phyloP scores from a whole-genome alignment of 1,140 invertebrate genomes.

The Scylla paramamosain region DNA sequence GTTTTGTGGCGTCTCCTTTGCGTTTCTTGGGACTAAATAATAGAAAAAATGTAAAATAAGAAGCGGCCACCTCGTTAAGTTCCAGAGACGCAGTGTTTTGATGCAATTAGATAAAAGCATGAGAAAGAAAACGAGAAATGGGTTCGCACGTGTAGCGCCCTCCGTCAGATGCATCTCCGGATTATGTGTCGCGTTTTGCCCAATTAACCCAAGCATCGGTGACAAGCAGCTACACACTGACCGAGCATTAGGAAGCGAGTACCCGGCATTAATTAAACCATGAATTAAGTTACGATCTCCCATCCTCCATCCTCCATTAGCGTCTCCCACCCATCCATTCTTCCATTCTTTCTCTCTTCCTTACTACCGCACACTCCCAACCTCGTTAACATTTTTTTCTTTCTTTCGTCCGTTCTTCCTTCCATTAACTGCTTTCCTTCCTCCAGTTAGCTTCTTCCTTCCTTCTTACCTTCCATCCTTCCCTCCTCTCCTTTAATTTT shows the following conservation, averaged over 20 bases:
- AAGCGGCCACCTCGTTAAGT: not conserved
- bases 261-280: not conserved
- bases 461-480: no score
- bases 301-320: not conserved
- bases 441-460: no score
- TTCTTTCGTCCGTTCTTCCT: no score
- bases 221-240: not conserved
- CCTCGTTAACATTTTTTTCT: no score
- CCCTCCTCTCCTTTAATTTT: no score
- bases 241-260: not conserved
- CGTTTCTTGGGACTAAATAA: not conserved
- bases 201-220: not conserved
- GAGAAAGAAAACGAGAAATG: not conserved
- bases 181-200: not conserved
- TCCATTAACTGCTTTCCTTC: no score
- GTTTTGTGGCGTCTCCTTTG: not conserved
- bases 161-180: no score
- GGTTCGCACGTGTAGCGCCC: no score
- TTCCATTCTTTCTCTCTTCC: no score
- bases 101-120: not conserved
- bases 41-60: not conserved
- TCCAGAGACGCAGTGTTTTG: not conserved
- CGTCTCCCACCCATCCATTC: no score
- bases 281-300: not conserved
- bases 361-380: no score